Percentiles rank a stretch among this genome's conserved stretches.
phyloP scores from a whole-genome alignment of 2,797 vertebrate genomes.

The Hapalemur alaotrensis region DNA sequence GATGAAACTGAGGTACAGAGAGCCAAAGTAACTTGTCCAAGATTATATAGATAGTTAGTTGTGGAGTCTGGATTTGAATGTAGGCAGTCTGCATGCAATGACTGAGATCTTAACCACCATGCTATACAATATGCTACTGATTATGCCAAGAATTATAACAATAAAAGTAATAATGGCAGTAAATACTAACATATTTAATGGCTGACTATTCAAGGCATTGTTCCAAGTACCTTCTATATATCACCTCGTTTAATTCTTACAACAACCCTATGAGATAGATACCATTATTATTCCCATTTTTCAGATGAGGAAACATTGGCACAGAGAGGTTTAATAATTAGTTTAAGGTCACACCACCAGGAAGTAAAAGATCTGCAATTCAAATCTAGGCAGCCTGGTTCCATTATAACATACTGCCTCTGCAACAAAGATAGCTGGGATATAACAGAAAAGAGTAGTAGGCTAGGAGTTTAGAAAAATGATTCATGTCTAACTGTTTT shows the following conservation, averaged over 20 bases:
- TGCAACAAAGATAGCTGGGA: background rate
- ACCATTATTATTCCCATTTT: conserved; percentile 29
- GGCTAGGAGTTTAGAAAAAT: conserved; percentile 19
- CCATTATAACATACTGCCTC: background rate
- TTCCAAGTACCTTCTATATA: background rate
- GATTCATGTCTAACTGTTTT: background rate
- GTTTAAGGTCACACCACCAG: background rate
- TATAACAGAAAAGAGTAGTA: conserved; percentile 9
- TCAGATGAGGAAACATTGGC: conserved; percentile 8
- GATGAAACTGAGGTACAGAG: background rate
- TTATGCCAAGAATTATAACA: conserved; percentile 9
- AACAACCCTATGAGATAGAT: conserved; percentile 13
- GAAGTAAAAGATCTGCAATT: conserved; percentile 36
- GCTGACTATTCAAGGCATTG: background rate
- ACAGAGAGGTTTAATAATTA: conserved; percentile 23
- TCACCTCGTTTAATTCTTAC: conserved; percentile 29
- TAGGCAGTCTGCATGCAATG: background rate
- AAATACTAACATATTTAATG: background rate
- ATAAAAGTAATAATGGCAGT: conserved; percentile 27
- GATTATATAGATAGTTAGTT: background rate
- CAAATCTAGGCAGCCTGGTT: background rate
- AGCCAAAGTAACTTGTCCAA: conserved; percentile 16
- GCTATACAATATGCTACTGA: background rate
- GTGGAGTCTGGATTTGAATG: conserved; percentile 11
- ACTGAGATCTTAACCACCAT: background rate